Evolutionary conservation across 2,797 vertebrate species (phyloP).

Genomic region (Propithecus perrieri): DNA sequence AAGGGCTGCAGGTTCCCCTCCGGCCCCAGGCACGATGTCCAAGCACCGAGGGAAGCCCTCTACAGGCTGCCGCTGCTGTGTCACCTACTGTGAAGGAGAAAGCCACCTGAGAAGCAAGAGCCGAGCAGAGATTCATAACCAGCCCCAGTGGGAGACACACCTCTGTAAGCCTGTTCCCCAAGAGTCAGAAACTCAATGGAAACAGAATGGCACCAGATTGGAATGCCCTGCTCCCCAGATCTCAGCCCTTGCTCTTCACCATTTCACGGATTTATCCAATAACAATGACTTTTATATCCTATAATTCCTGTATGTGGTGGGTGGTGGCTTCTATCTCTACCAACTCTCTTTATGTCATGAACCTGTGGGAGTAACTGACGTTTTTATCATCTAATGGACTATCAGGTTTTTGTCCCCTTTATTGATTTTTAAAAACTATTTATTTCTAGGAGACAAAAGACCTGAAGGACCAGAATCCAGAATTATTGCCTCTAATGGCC

Average conservation of each 20-base stretch:
- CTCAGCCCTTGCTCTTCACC: conserved; percentile 81
- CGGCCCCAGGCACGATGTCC: conserved; percentile 28
- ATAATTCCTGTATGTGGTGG: conserved; percentile 70
- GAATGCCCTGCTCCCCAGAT: conserved; percentile 70
- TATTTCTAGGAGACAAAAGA: conserved; percentile 78
- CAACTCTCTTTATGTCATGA: conserved; percentile 26
- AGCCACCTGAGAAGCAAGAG: conserved; percentile 81
- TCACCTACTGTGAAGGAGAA: conserved; percentile 83
- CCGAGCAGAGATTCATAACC: conserved; percentile 74
- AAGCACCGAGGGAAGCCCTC: conserved; percentile 82
- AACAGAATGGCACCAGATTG: conserved; percentile 73
- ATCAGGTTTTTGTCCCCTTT: conserved; percentile 40
- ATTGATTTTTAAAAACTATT: conserved; percentile 78
- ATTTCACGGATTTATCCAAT: conserved; percentile 86
- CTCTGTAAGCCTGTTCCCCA: conserved; percentile 79
- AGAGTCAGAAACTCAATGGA: conserved; percentile 65
- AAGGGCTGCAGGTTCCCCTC: conserved; percentile 7
- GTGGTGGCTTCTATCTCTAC: conserved; percentile 52
- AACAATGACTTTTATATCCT: conserved; percentile 89
- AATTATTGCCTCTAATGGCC: conserved; percentile 73
- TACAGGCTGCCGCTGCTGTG: conserved; percentile 85
- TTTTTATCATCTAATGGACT: conserved; percentile 68
- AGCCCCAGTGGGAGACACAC: conserved; percentile 83
- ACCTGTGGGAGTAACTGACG: conserved; percentile 52
- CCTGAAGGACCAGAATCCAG: conserved; percentile 67